These are phyloP conservation scores for Polyommatus iphigenia DNA, from an alignment of 2,888 invertebrate genomes.

Conservation along the genomic window DNA sequence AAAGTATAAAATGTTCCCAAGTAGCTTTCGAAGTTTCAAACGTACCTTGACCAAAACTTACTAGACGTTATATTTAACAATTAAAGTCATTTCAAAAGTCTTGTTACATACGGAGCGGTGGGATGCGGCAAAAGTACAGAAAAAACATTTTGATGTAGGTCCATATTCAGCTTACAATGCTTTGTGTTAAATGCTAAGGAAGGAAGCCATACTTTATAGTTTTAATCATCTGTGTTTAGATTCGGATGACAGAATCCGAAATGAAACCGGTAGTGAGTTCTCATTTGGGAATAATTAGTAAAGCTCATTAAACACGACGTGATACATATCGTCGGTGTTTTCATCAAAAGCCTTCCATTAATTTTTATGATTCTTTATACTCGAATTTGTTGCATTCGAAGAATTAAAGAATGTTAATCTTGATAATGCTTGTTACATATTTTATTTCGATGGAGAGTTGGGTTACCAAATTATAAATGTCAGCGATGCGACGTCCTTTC, in stretches of 20 bases:
- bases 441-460: conserved; percentile 20
- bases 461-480: conserved; percentile 27
- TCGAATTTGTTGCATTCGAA: conserved; percentile 12
- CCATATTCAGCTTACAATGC: neutral
- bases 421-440: conserved; percentile 28
- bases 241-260: neutral
- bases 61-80: no score
- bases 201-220: neutral
- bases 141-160: neutral
- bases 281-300: conserved; percentile 7
- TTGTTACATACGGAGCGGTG: no score
- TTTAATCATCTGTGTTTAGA: neutral
- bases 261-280: conserved; percentile 15
- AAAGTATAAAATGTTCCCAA: no score
- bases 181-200: neutral
- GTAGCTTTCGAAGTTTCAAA: no score
- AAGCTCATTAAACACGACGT: neutral
- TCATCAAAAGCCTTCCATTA: conserved; percentile 21
- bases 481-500: neutral
- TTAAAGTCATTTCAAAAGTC: no score
- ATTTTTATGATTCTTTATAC: conserved; percentile 21
- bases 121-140: no score
- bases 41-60: no score
- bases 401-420: conserved; percentile 26
- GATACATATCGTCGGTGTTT: conserved; percentile 7